phyloP scores from a whole-genome alignment of 2,113 vertebrate species.

The Meleagris gallopavo region DNA sequence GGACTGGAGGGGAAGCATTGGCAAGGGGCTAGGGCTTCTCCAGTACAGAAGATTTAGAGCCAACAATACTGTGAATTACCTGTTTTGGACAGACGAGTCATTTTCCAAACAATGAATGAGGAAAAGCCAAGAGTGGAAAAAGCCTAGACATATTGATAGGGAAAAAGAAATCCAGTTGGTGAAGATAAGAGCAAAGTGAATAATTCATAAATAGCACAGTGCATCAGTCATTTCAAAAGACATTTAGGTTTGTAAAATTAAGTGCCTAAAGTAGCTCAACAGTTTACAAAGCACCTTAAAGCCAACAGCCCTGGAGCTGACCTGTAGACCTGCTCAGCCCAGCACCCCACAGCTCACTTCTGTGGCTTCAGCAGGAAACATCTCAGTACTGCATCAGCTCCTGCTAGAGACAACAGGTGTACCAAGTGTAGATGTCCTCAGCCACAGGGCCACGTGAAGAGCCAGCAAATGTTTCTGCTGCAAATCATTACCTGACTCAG shows the following conservation, averaged over 20 bases:
- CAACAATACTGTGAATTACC: background rate
- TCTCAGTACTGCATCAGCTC: background rate
- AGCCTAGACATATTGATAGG: background rate
- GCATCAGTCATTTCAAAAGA: constrained; percentile 64
- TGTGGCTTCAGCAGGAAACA: background rate
- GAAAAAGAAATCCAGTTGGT: background rate
- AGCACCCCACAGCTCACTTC: background rate
- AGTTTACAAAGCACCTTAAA: constrained; percentile 75
- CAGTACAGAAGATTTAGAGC: background rate
- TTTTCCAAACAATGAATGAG: constrained; percentile 14
- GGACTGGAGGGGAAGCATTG: background rate
- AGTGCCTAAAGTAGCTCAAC: constrained; percentile 73
- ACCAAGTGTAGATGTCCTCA: background rate
- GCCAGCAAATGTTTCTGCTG: background rate
- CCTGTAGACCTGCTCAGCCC: background rate
- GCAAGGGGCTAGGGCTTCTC: background rate
- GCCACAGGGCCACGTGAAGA: background rate
- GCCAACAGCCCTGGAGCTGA: constrained; percentile 55
- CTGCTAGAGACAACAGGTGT: constrained; percentile 4
- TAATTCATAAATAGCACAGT: constrained; percentile 67
- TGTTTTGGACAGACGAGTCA: background rate
- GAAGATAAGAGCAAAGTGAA: constrained; percentile 60
- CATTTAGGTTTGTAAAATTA: constrained; percentile 73
- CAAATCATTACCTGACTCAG: background rate
- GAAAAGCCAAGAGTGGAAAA: background rate